Evolutionary conservation across 2,888 invertebrate genomes (phyloP).

Genomic region (Acleris cristana): DNA sequence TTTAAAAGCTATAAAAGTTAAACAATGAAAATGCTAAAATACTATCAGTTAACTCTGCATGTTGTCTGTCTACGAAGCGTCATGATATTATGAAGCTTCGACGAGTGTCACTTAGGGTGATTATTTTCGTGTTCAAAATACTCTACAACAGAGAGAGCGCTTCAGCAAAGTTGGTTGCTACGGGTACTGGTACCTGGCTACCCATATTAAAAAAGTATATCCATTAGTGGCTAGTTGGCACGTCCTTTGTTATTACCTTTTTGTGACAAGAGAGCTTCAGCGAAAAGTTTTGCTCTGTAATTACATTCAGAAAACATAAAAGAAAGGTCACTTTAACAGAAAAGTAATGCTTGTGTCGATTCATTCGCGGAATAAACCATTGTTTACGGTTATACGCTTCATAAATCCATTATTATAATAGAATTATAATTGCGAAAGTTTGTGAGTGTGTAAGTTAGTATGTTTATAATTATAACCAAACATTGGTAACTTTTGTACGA

Average conservation of each 20-base stretch:
- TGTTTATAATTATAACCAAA: no score
- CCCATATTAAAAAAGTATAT: constrained; percentile 31
- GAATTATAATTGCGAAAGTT: no score
- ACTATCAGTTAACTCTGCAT: no score
- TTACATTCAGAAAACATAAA: constrained; percentile 6
- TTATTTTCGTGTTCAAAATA: constrained; percentile 28
- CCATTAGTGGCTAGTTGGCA: constrained; percentile 4
- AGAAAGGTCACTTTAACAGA: not conserved
- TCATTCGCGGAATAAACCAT: not conserved
- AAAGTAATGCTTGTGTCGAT: not conserved
- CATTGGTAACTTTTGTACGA: no score
- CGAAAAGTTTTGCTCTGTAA: not conserved
- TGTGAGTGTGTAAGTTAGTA: no score
- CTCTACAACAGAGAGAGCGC: not conserved
- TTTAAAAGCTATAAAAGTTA: no score
- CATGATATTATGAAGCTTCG: constrained; percentile 9
- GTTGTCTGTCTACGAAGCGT: constrained; percentile 7
- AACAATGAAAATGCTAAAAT: no score
- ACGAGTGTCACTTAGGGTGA: constrained; percentile 19
- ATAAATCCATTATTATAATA: no score
- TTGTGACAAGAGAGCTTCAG: not conserved
- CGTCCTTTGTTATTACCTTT: no score
- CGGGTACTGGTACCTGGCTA: not conserved
- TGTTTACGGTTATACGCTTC: not conserved
- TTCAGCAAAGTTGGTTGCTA: constrained; percentile 20